Percentiles rank a stretch among this genome's conserved stretches.
These are phyloP conservation scores for Cartodere bifasciata DNA, from an alignment of 2,888 invertebrate species.

Conservation along the genomic window DNA sequence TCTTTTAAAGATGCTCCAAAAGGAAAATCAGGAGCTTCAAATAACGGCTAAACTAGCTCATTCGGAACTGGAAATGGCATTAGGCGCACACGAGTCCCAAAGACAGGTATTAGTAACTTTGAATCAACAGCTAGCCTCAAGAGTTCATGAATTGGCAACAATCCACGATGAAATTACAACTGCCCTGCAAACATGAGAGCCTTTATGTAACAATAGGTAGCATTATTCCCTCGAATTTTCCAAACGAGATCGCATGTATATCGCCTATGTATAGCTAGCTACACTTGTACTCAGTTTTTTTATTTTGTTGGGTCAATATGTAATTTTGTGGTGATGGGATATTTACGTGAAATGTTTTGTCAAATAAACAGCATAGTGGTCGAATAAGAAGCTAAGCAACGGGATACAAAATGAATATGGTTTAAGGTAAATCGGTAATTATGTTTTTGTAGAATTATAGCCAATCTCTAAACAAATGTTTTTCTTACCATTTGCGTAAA, in stretches of 20 bases:
- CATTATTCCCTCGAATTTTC: not conserved
- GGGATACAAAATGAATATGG: no score
- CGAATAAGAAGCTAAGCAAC: no score
- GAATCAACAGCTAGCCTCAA: slow-evolving; percentile 69
- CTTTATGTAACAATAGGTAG: slow-evolving; percentile 14
- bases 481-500: no score
- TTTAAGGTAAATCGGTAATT: no score
- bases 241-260: slow-evolving; percentile 6
- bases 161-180: slow-evolving; percentile 75
- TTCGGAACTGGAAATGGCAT: slow-evolving; percentile 65
- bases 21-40: slow-evolving; percentile 52
- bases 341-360: no score
- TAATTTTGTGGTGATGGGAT: no score
- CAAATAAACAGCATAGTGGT: no score
- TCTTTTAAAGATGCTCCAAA: slow-evolving; percentile 40
- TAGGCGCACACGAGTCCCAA: slow-evolving; percentile 71
- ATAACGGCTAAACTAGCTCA: slow-evolving; percentile 62
- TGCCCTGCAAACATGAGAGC: slow-evolving; percentile 54
- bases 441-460: no score
- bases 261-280: slow-evolving; percentile 9
- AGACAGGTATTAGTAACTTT: slow-evolving; percentile 67
- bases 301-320: no score
- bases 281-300: no score
- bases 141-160: slow-evolving; percentile 66
- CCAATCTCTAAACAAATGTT: no score